These are phyloP conservation scores for Bembecia ichneumoniformis DNA, from an alignment of 2,888 invertebrate species.

Conservation along the genomic window DNA sequence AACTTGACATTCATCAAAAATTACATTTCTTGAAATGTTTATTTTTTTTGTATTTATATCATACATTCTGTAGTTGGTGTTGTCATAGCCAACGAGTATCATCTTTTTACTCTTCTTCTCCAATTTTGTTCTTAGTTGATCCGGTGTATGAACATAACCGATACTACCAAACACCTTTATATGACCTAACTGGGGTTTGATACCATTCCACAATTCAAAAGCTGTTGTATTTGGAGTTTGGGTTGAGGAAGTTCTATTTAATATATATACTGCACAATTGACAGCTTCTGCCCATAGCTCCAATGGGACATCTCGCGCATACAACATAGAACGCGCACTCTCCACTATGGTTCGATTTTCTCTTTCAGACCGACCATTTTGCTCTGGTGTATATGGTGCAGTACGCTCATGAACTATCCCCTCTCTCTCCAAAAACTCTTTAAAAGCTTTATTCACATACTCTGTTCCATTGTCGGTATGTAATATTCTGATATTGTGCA, in stretches of 20 bases:
- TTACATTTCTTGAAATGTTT: slow-evolving; percentile 16
- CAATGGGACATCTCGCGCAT: slow-evolving; percentile 15
- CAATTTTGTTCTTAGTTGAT: slow-evolving; percentile 17
- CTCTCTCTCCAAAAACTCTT: slow-evolving; percentile 11
- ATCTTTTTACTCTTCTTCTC: slow-evolving; percentile 17
- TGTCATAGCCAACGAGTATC: slow-evolving; percentile 23
- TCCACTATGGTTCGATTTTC: slow-evolving; percentile 26
- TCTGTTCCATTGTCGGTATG: slow-evolving; percentile 1
- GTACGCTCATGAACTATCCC: slow-evolving; percentile 21
- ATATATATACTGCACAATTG: slow-evolving; percentile 24
- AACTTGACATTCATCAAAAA: slow-evolving; percentile 16
- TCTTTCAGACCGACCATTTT: slow-evolving; percentile 24
- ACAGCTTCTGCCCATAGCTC: slow-evolving; percentile 36
- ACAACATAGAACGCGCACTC: slow-evolving; percentile 19
- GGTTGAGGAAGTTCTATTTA: slow-evolving; percentile 26
- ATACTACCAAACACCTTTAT: too few relatives aligned
- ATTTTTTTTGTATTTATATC: slow-evolving; percentile 11
- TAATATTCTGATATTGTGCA: not conserved
- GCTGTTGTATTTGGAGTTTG: slow-evolving; percentile 16
- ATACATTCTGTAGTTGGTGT: slow-evolving; percentile 24
- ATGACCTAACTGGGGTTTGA: slow-evolving; percentile 14
- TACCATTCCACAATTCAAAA: slow-evolving; percentile 22
- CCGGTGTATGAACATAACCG: slow-evolving; percentile 27
- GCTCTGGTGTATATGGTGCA: slow-evolving; percentile 23
- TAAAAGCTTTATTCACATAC: slow-evolving; percentile 4